Evolutionary conservation across 1,140 invertebrate genomes (phyloP), one percentile per base, ranked within the genome.

Genomic region (Trachymyrmex septentrionalis): DNA sequence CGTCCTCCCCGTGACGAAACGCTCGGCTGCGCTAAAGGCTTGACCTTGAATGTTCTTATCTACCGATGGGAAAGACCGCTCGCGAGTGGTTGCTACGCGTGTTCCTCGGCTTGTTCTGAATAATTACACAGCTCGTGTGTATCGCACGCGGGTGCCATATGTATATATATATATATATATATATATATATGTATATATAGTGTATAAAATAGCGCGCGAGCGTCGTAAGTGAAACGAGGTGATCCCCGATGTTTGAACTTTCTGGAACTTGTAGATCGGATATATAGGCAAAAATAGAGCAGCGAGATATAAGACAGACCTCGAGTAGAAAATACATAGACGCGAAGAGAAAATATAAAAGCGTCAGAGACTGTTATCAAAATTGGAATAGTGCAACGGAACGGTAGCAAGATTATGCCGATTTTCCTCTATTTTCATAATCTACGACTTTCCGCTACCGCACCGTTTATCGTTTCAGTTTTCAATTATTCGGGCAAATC

Each of bases 41-140:
- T 84, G 89, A 91, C 89, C 89, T 88, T 91, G 89, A 85, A 76
- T 71, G 69, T 69, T 88, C 84, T 91, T 91, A 86, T 90, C 89
- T 85, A 90, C 87, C 19, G 89, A 91, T 86, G 89, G 84, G 90
- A 90, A 91, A 90, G 59, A 90, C 82, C 71, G 82, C 77, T 86
- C 84, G 63, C 88, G 73, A 85, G 75, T 82, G 84, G 81, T 61
- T 78, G 90, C 84, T 82, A 86, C 89, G 86, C 73, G 73, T 34
- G 30, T 87, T 91, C 77, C 73, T 76, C 87, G 75, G 84, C 73
- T 72, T 76, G 87, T 85, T 85, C 64, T 91, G 90, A 90, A 91
- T 91, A 91, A 91, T 90, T 91, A 90, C 85, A 87, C 81, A 88
- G 78, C 61, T 85, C 55, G 69, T 72, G 80, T 77, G 75, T 84